Percentiles rank a stretch among this genome's conserved stretches.
These are phyloP conservation scores for Lacanobia oleracea DNA, from an alignment of 2,888 invertebrate genomes.

Conservation along the genomic window DNA sequence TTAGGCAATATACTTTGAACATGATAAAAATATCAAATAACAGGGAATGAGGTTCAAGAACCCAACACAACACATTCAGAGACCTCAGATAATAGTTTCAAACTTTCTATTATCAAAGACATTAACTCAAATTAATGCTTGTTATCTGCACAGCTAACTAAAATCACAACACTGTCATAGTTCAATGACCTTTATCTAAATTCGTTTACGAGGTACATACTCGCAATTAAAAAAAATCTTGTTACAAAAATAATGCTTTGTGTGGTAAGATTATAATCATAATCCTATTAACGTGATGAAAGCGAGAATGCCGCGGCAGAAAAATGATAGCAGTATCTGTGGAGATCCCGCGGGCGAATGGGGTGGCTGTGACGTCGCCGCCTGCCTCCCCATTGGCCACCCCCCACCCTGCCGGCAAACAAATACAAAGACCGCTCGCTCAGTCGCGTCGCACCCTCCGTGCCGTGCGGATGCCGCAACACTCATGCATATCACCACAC, in stretches of 20 bases:
- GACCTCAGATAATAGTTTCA: neutral
- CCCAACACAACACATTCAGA: neutral
- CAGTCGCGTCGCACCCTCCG: constrained; percentile 86
- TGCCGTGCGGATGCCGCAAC: constrained; percentile 77
- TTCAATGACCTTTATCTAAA: constrained; percentile 19
- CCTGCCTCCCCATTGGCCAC: constrained; percentile 67
- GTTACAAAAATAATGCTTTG: constrained; percentile 25
- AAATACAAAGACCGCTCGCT: constrained; percentile 71
- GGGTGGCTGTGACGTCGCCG: constrained; percentile 78
- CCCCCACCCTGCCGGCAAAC: constrained; percentile 70
- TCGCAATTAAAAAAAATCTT: constrained; percentile 9
- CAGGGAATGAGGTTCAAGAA: neutral
- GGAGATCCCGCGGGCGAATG: constrained; percentile 69
- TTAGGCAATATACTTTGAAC: neutral
- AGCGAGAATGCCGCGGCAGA: constrained; percentile 49
- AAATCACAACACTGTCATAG: neutral
- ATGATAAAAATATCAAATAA: neutral
- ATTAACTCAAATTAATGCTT: neutral
- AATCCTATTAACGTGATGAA: constrained; percentile 59
- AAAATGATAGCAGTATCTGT: constrained; percentile 70
- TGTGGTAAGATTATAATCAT: constrained; percentile 53
- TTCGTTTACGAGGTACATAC: neutral
- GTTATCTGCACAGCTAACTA: constrained; percentile 11
- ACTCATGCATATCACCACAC: constrained; percentile 76
- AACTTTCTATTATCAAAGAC: constrained; percentile 1